phyloP scores from a whole-genome alignment of 2,888 invertebrate species.

The Athalia rosae region DNA sequence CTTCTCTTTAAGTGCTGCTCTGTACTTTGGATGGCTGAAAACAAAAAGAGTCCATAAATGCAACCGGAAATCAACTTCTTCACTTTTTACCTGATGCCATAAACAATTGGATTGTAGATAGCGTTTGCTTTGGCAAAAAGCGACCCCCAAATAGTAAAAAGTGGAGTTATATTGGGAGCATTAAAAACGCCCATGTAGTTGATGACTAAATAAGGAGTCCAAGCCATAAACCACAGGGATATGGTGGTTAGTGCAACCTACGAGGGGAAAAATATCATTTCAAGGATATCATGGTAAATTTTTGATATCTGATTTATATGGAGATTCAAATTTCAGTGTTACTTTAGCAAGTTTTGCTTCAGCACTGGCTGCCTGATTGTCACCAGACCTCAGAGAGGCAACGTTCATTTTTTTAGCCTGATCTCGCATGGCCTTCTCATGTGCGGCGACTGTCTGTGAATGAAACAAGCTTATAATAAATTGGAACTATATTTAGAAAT shows the following conservation, averaged over 20 bases:
- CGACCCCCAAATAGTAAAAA: slow-evolving; percentile 92
- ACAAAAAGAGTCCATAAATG: slow-evolving; percentile 41
- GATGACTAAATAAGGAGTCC: slow-evolving; percentile 83
- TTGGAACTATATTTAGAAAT: background rate
- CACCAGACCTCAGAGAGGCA: slow-evolving; percentile 76
- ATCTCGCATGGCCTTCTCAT: slow-evolving; percentile 77
- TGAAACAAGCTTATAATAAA: background rate
- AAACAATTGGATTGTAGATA: slow-evolving; percentile 76
- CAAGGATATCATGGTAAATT: background rate
- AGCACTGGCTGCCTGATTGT: slow-evolving; percentile 75
- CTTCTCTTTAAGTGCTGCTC: slow-evolving; percentile 83
- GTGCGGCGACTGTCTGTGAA: slow-evolving; percentile 75
- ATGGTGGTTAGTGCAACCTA: slow-evolving; percentile 79
- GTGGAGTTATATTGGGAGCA: slow-evolving; percentile 82
- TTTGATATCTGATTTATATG: background rate
- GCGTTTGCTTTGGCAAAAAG: slow-evolving; percentile 83
- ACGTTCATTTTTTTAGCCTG: slow-evolving; percentile 82
- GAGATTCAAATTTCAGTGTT: background rate
- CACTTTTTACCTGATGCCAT: slow-evolving; percentile 74
- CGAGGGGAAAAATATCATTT: background rate
- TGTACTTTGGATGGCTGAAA: slow-evolving; percentile 86
- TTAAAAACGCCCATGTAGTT: slow-evolving; percentile 89
- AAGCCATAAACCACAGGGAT: slow-evolving; percentile 80
- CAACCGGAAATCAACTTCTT: background rate
- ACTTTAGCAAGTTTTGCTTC: slow-evolving; percentile 78